Evolutionary conservation across 2,888 invertebrate genomes (phyloP).

Genomic region (Beris morrisii): DNA sequence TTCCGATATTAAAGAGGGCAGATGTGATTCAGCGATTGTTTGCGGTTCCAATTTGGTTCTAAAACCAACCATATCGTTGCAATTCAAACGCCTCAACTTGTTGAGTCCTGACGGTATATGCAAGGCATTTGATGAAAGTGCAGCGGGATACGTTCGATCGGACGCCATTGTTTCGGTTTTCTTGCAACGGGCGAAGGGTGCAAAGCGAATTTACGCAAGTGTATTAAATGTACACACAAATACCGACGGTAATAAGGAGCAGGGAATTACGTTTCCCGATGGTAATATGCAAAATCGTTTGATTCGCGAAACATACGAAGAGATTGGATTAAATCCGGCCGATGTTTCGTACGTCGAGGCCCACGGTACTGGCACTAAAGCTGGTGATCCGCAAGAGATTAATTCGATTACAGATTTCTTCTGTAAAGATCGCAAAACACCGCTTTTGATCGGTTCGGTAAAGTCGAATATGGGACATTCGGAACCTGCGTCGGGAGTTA

Average conservation of each 20-base stretch:
- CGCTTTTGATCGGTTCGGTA: constrained; percentile 90
- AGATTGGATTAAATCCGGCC: constrained; percentile 77
- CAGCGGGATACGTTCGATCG: constrained; percentile 89
- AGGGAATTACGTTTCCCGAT: constrained; percentile 85
- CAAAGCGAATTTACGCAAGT: constrained; percentile 82
- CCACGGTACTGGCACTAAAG: constrained; percentile 98
- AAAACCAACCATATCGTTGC: constrained; percentile 87
- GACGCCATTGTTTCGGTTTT: constrained; percentile 84
- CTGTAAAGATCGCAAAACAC: constrained; percentile 76
- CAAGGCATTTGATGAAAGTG: constrained; percentile 91
- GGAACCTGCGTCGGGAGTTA: constrained; percentile 90
- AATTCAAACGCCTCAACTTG: constrained; percentile 94
- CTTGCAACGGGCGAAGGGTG: constrained; percentile 75
- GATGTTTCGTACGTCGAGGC: constrained; percentile 93
- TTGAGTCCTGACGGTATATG: constrained; percentile 81
- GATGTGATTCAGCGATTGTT: constrained; percentile 95
- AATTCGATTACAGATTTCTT: constrained; percentile 92
- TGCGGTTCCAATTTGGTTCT: constrained; percentile 88
- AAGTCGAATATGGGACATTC: constrained; percentile 99
- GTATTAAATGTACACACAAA: constrained; percentile 87
- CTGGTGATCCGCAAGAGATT: constrained; percentile 97
- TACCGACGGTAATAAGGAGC: constrained; percentile 89
- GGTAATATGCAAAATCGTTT: constrained; percentile 78
- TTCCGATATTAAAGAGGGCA: constrained; percentile 79
- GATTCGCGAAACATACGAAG: constrained; percentile 84